Conservation (phyloP, 2,797 vertebrate genomes). For the Remorina albescens region DNA sequence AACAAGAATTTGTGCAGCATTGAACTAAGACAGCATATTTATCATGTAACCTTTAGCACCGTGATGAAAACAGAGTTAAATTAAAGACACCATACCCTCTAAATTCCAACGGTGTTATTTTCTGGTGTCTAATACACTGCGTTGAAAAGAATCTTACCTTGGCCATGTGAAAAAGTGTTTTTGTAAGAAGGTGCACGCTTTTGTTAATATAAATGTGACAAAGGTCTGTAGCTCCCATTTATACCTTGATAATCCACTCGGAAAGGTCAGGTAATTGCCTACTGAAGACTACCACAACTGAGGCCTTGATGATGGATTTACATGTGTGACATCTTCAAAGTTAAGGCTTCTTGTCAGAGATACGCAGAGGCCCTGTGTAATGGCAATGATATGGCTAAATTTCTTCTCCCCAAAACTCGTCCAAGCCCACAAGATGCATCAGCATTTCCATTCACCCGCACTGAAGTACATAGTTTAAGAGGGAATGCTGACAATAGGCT, state of each 20-base stretch:
- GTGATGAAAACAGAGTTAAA: slow-evolving; percentile 1
- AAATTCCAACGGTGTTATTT: not conserved
- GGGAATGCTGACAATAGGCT: too few species aligned
- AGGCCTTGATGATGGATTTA: not conserved
- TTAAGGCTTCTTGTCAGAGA: not conserved
- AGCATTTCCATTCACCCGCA: not conserved
- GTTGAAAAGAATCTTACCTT: not conserved
- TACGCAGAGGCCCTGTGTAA: not conserved
- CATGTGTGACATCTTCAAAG: not conserved
- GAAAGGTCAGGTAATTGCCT: not conserved
- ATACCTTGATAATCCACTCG: not conserved
- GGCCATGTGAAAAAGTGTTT: not conserved
- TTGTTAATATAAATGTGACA: not conserved
- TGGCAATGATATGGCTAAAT: not conserved
- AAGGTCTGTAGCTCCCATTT: not conserved
- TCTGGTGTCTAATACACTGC: not conserved
- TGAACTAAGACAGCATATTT: not conserved
- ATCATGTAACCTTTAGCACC: not conserved
- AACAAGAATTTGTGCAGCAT: not conserved
- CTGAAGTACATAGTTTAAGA: too few species aligned
- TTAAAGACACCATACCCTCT: not conserved
- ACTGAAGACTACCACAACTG: not conserved
- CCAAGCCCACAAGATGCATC: not conserved
- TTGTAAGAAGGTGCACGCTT: not conserved
- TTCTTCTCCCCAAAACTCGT: not conserved